These are phyloP conservation scores for Siniperca scherzeri DNA, from an alignment of 2,797 vertebrate species.

Conservation along the genomic window DNA sequence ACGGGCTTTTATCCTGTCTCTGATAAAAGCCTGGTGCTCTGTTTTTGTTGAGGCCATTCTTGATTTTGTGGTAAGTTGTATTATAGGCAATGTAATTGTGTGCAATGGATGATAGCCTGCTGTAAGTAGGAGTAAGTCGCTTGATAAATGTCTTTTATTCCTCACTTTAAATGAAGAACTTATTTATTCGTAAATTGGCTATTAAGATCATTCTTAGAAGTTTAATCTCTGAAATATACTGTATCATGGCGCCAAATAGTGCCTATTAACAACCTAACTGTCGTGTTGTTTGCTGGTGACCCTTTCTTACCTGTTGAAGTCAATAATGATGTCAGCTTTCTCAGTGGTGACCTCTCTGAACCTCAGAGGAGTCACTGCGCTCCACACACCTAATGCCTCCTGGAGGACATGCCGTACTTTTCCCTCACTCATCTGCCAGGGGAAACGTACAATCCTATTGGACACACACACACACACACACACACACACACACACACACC, in stretches of 20 bases:
- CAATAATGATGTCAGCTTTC: slow-evolving; percentile 90
- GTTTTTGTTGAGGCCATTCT: too few species aligned
- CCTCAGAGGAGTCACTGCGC: slow-evolving; percentile 90
- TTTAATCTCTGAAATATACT: not conserved
- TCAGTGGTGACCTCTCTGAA: slow-evolving; percentile 89
- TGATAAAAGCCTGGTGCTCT: too few species aligned
- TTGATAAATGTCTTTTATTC: not conserved
- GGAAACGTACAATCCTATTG: slow-evolving; percentile 89
- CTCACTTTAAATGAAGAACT: not conserved
- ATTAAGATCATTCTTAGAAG: not conserved
- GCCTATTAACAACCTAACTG: not conserved
- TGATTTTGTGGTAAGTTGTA: too few species aligned
- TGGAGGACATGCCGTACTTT: slow-evolving; percentile 86
- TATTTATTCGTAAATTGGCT: not conserved
- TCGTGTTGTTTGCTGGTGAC: not conserved
- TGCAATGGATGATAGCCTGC: too few species aligned
- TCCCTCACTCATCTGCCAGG: slow-evolving; percentile 89
- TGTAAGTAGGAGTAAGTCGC: not conserved
- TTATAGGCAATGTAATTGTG: too few species aligned
- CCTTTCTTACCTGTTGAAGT: slow-evolving; percentile 89
- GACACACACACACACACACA: slow-evolving; percentile 38
- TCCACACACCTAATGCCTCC: slow-evolving; percentile 92
- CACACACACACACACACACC: not conserved
- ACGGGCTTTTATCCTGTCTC: too few species aligned
- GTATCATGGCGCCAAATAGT: not conserved